Evolutionary conservation across 2,888 invertebrate species (phyloP).

Genomic region (Chloroclysta siterata): DNA sequence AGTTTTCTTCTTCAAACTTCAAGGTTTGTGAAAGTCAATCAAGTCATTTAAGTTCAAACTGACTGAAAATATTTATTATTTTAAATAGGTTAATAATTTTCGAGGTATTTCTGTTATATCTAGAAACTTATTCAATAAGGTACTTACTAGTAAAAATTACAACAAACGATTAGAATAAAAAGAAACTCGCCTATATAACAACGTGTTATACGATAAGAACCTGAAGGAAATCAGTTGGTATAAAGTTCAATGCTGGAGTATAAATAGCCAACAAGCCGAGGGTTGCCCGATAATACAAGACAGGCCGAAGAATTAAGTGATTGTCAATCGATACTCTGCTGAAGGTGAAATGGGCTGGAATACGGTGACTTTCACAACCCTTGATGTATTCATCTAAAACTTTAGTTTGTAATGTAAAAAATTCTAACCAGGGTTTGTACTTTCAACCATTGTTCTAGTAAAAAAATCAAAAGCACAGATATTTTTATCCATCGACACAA

Average conservation of each 20-base stretch:
- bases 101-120: too few relatives aligned
- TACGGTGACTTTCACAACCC: slow-evolving; percentile 16
- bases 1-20: too few relatives aligned
- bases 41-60: too few relatives aligned
- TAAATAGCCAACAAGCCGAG: slow-evolving; percentile 48
- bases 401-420: background rate
- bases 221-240: slow-evolving; percentile 14
- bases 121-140: too few relatives aligned
- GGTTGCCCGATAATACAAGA: slow-evolving; percentile 51
- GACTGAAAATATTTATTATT: too few relatives aligned
- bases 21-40: too few relatives aligned
- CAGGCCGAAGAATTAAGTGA: slow-evolving; percentile 50
- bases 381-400: slow-evolving; percentile 15
- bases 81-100: too few relatives aligned
- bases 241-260: slow-evolving; percentile 47
- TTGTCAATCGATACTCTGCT: slow-evolving; percentile 36
- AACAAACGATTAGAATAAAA: background rate
- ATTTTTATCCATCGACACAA: background rate
- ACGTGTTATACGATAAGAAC: background rate
- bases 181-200: background rate
- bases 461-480: background rate
- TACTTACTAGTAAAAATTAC: too few relatives aligned
- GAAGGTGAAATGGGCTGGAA: slow-evolving; percentile 34
- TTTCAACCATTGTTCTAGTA: background rate
- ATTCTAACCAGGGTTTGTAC: background rate